Conservation (phyloP, 2,113 vertebrate genomes). For the Sturnira hondurensis region DNA sequence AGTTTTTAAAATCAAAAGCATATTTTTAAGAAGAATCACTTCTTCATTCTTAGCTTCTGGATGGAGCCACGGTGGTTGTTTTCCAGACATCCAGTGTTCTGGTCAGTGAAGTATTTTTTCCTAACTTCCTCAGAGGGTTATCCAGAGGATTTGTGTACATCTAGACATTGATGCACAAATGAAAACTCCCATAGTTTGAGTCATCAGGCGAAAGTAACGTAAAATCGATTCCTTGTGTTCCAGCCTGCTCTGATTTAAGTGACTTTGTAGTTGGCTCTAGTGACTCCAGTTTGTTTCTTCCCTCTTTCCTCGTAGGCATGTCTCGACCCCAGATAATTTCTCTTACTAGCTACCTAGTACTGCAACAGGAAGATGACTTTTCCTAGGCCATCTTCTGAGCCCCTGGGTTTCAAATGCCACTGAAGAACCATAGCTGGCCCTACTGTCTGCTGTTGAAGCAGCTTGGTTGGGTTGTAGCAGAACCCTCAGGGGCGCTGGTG, state of each 20-base stretch:
- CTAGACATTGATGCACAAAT: background rate
- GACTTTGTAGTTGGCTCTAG: background rate
- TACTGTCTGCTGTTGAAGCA: background rate
- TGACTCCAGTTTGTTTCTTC: background rate
- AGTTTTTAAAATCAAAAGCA: background rate
- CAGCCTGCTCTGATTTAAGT: background rate
- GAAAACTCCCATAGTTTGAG: background rate
- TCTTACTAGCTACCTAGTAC: background rate
- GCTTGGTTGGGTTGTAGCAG: background rate
- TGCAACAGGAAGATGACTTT: background rate
- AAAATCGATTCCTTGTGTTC: background rate
- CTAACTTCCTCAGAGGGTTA: background rate
- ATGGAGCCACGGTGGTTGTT: background rate
- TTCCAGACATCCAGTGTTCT: background rate
- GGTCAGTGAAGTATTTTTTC: background rate
- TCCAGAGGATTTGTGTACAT: background rate
- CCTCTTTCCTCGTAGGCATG: background rate
- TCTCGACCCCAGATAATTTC: background rate
- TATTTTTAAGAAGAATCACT: background rate
- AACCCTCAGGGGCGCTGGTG: background rate
- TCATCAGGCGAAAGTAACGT: background rate
- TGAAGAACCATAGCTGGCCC: background rate
- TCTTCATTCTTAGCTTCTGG: background rate
- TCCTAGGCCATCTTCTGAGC: background rate
- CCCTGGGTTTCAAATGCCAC: background rate